These are phyloP conservation scores for Drosophila pseudotalamancana DNA, from an alignment of 2,888 invertebrate genomes.

Conservation along the genomic window DNA sequence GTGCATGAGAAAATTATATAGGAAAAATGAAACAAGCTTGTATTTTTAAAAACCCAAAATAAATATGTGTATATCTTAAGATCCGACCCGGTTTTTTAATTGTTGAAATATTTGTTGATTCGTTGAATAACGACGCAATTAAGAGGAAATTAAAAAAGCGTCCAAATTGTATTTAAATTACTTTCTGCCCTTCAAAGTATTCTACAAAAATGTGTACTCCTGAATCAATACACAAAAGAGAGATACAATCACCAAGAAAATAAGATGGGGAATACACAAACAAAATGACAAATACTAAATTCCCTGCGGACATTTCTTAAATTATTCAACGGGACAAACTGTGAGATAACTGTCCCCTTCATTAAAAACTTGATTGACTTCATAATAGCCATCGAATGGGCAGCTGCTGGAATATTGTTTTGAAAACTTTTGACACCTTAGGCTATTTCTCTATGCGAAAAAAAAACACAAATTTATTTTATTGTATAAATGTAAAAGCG, in stretches of 20 bases:
- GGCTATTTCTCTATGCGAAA: conserved; percentile 38
- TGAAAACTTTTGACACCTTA: conserved; percentile 35
- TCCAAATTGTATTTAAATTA: conserved; percentile 20
- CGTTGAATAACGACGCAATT: conserved; percentile 12
- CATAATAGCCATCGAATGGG: conserved; percentile 33
- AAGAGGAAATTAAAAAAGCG: conserved; percentile 34
- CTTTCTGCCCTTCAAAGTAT: conserved; percentile 17
- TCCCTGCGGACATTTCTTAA: conserved; percentile 64
- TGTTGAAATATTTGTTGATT: background rate
- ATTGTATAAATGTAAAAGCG: background rate
- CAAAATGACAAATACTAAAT: conserved; percentile 29
- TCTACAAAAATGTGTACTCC: conserved; percentile 10
- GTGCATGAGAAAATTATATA: conserved; percentile 21
- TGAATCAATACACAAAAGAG: conserved; percentile 38
- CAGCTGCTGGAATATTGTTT: conserved; percentile 7
- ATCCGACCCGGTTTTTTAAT: background rate
- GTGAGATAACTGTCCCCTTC: conserved; percentile 46
- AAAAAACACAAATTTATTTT: conserved; percentile 22
- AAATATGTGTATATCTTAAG: conserved; percentile 41
- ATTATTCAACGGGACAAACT: conserved; percentile 57
- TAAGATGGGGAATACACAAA: conserved; percentile 4
- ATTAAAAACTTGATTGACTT: conserved; percentile 78
- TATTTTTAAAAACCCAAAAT: conserved; percentile 68
- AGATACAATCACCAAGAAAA: conserved; percentile 8
- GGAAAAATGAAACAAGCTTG: conserved; percentile 24